Base-by-base conservation (phyloP, 2,113 vertebrate genomes). In the Crotophaga sulcirostris region DNA sequence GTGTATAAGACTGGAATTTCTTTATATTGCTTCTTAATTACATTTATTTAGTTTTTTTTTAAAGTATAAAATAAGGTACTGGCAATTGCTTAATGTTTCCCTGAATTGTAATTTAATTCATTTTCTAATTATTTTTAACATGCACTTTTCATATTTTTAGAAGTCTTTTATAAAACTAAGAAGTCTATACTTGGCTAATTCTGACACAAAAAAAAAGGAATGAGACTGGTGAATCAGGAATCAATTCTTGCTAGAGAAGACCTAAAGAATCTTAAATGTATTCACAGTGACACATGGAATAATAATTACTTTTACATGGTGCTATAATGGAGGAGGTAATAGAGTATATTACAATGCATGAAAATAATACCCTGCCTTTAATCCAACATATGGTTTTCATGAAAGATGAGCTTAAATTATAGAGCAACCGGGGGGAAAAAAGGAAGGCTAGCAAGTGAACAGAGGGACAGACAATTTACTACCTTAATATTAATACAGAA, bases 371-470 rank as follows among this genome's bases (percentile, higher is more conserved):
- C 31, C 25, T 29, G 34, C 24, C 87, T 89, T 93, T 83, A 94
- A 92, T 66, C 60, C 63, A 47, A 83, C 91, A 96, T 54, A 63
- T 34, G 63, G 74, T 89, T 90, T 92, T 84, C 63, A 83, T 86
- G 84, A 94, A 90, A 93, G 95, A 86, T 70, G 38, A 96, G 89
- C 56, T 92, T 77, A 47, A 92, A 89, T 69, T 77, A 58, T 42
- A 88, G 82, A 94, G 45, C 76, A 90, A 91, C 11, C 12, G 18
- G 38, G 44, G 13, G 3, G 8, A 16, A 47, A 47, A 31, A 62
- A 54, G 13, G n/a, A 69, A 72, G 59, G 33, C 24, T 42, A 84
- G 64, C 55, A 76, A 90, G 38, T 64, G 75, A 93, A 90, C 58
- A 75, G 28, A 82, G 34, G 64, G 66, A 94, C 59, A 93, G 90